Base-by-base conservation (phyloP, 2,797 vertebrate genomes). In the Coregonus ussuriensis region DNA sequence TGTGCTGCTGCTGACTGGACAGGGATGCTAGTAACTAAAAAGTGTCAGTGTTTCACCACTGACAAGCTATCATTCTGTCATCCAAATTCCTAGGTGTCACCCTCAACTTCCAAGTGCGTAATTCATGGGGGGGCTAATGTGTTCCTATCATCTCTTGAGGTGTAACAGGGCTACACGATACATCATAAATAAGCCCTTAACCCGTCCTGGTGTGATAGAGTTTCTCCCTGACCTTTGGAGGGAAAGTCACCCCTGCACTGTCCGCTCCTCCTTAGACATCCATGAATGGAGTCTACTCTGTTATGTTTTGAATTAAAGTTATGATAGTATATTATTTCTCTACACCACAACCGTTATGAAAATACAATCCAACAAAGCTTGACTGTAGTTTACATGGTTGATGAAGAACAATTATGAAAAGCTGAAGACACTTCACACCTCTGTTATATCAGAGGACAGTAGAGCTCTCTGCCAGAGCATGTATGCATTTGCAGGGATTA, bases 171-270 rank as follows among this genome's bases (percentile, higher is more conserved):
- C 71, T 14, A 73, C 53, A 59, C 16, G 53, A 73, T 56, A 73
- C 31, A 15, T 16, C 52, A 59, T 73, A 73, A 73, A 73, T 73
- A 73, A 73, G 71, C 71, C 71, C 71, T 73, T 56, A 73, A 73
- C 71, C 31, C 3, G 16, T 73, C 71, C 53, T n/a, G 25, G 25
- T 31, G 35, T 29, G 52, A 59, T 73, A 35, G 71, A 16, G 31
- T 73, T 73, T 73, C 71, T 47, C 25, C 14, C 29, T 73, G 71
- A 56, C 71, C 71, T 73, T 73, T 73, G 21, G 4, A 59, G 71
- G 21, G 52, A 25, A 59, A 31, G 52, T 54, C 33, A 29, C 6
- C 41, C 52, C 14, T 59, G 3, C 52, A 25, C 71, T 35, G 70
- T 29, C 47, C 47, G 14, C 21, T 71, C 25, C 25, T n/a, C 65